A percentile compares a stretch with the other conserved stretches of the same genome.
Evolutionary conservation across 1,140 invertebrate species (phyloP).

Genomic region (Armadillidium nasatum): DNA sequence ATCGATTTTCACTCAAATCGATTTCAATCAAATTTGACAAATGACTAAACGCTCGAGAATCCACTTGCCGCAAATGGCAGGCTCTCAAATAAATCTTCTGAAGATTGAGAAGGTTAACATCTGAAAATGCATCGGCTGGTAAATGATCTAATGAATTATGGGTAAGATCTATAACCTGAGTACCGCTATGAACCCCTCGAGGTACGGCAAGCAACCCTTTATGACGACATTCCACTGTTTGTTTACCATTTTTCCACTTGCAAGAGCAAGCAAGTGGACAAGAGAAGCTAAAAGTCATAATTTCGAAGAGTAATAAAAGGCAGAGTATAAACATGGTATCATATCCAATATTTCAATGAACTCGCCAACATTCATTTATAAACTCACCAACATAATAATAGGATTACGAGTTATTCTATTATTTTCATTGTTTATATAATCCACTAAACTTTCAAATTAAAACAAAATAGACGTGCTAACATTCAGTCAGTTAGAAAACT

Average conservation of each 20-base stretch:
- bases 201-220: slow-evolving; percentile 70
- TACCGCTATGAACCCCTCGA: slow-evolving; percentile 74
- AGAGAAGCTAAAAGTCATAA: neutral
- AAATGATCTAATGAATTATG: slow-evolving; percentile 73
- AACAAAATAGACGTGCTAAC: too few species aligned
- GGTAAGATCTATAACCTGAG: slow-evolving; percentile 79
- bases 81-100: slow-evolving; percentile 75
- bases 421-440: neutral
- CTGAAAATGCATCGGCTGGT: slow-evolving; percentile 67
- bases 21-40: slow-evolving; percentile 82
- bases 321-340: neutral
- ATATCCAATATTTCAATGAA: neutral
- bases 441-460: neutral
- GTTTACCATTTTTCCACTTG: slow-evolving; percentile 87
- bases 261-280: slow-evolving; percentile 74
- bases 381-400: neutral
- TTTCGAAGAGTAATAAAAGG: neutral
- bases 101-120: slow-evolving; percentile 72
- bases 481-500: too few species aligned
- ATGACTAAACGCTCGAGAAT: slow-evolving; percentile 71
- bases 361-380: neutral
- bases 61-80: slow-evolving; percentile 69
- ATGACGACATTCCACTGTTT: slow-evolving; percentile 77
- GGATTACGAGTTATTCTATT: neutral
- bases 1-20: slow-evolving; percentile 74